phyloP scores from a whole-genome alignment of 2,113 vertebrate species.

The Felis chaus region DNA sequence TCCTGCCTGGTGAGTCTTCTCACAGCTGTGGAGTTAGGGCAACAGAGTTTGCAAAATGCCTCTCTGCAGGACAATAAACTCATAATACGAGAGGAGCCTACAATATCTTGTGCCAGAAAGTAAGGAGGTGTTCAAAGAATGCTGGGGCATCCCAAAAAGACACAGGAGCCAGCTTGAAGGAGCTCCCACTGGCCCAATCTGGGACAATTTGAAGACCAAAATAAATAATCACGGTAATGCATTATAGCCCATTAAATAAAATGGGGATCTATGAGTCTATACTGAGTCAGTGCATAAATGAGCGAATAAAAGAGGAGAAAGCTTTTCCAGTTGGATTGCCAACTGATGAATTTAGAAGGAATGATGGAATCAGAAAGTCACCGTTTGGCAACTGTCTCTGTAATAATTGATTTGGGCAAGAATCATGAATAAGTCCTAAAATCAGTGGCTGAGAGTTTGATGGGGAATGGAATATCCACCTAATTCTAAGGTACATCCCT shows the following conservation, averaged over 20 bases:
- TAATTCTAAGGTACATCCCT: not conserved
- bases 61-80: not conserved
- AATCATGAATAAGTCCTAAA: not conserved
- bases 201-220: not conserved
- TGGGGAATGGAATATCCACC: not conserved
- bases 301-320: not conserved
- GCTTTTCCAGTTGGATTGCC: not conserved
- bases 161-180: not conserved
- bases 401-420: not conserved
- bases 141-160: not conserved
- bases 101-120: not conserved
- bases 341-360: not conserved
- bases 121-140: not conserved
- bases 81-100: not conserved
- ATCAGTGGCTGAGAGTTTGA: not conserved
- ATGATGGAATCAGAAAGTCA: not conserved
- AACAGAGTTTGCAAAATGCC: not conserved
- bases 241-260: not conserved
- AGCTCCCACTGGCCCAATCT: not conserved
- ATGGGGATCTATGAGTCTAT: not conserved
- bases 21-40: not conserved
- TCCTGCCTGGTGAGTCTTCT: not conserved
- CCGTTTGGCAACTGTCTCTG: not conserved
- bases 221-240: not conserved
- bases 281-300: not conserved